Evolutionary conservation across 2,888 invertebrate species (phyloP).

Genomic region (Agapetus fuscipes): DNA sequence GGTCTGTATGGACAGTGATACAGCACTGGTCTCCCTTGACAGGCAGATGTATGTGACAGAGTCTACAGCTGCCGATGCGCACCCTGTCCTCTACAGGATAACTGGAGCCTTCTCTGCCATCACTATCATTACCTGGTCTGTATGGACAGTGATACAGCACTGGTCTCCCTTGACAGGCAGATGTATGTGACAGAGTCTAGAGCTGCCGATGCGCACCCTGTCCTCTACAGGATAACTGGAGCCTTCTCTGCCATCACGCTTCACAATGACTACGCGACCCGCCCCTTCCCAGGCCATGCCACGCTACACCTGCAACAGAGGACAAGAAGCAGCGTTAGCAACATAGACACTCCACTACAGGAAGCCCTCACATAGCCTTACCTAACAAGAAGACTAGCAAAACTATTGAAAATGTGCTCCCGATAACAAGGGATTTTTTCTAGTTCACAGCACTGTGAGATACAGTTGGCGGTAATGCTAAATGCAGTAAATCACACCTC

Average conservation of each 20-base stretch:
- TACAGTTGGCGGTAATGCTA: no score
- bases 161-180: conserved; percentile 34
- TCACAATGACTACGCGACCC: conserved; percentile 36
- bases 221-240: conserved; percentile 33
- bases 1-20: conserved; percentile 33
- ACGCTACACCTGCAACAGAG: not conserved
- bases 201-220: conserved; percentile 35
- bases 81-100: conserved; percentile 33
- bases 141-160: conserved; percentile 34
- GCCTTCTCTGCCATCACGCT: conserved; percentile 33
- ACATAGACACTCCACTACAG: no score
- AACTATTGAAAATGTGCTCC: no score
- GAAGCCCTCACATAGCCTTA: no score
- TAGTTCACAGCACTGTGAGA: no score
- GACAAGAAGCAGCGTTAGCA: no score
- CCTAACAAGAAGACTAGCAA: no score
- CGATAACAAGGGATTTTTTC: no score
- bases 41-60: conserved; percentile 36
- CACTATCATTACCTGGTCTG: not conserved
- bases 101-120: conserved; percentile 1
- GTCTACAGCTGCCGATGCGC: conserved; percentile 33
- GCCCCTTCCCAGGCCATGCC: conserved; percentile 22
- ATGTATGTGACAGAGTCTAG: conserved; percentile 34
- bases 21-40: conserved; percentile 36
- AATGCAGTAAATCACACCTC: no score